phyloP scores from a whole-genome alignment of 2,888 invertebrate species.

The Ophioninae sp. region DNA sequence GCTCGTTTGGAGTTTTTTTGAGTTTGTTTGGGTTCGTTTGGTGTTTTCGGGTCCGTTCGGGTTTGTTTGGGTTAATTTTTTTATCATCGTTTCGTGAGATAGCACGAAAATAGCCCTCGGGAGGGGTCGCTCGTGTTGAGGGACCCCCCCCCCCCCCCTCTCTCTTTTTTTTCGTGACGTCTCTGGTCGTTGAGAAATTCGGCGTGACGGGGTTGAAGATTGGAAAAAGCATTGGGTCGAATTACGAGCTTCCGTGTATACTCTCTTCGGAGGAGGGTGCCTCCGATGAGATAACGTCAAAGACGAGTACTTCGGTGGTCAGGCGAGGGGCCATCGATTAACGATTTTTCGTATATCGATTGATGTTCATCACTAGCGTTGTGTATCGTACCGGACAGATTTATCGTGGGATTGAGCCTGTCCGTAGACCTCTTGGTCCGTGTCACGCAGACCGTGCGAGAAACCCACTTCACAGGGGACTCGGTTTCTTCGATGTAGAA shows the following conservation, averaged over 20 bases:
- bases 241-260: not conserved
- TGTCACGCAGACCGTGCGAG: not conserved
- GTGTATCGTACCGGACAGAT: conserved; percentile 6
- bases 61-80: no score
- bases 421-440: not conserved
- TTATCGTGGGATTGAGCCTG: conserved; percentile 18
- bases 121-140: conserved; percentile 40
- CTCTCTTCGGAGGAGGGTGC: conserved; percentile 21
- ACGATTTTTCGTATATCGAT: conserved; percentile 50
- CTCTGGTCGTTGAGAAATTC: conserved; percentile 57
- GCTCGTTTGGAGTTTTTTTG: no score
- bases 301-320: conserved; percentile 47
- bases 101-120: not conserved
- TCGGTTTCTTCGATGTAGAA: not conserved
- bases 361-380: conserved; percentile 18
- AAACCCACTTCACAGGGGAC: no score
- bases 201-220: conserved; percentile 59
- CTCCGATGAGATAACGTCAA: conserved; percentile 45
- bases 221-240: conserved; percentile 46
- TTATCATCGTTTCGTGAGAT: no score
- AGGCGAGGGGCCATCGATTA: conserved; percentile 51
- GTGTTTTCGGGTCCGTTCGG: no score
- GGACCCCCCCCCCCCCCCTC: conserved; percentile 12
- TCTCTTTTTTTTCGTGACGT: conserved; percentile 28
- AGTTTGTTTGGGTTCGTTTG: no score